Percentiles rank a stretch among this genome's conserved stretches.
phyloP scores from a whole-genome alignment of 1,140 invertebrate species.

The Argopecten irradians region DNA sequence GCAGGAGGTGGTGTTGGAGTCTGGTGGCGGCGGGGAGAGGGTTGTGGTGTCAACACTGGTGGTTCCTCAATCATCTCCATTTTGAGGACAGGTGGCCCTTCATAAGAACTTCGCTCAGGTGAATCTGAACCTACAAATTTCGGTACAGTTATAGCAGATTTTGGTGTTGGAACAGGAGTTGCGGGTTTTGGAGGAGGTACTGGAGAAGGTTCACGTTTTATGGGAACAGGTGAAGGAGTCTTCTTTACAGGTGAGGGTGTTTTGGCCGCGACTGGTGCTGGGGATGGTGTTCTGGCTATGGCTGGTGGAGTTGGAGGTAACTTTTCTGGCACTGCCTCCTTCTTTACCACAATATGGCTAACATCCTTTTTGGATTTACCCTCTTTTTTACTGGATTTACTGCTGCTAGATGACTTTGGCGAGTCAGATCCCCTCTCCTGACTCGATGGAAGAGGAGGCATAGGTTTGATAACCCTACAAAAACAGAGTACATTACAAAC shows the following conservation, averaged over 20 bases:
- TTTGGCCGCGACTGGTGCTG: slow-evolving; percentile 48
- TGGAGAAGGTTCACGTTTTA: slow-evolving; percentile 41
- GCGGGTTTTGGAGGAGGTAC: slow-evolving; percentile 36
- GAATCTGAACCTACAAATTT: neutral
- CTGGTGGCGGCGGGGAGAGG: slow-evolving; percentile 66
- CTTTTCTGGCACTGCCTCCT: slow-evolving; percentile 36
- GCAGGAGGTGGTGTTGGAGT: slow-evolving; percentile 58
- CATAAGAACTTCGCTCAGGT: neutral
- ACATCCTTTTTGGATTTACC: neutral
- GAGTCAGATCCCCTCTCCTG: slow-evolving; percentile 38
- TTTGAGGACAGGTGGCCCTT: neutral
- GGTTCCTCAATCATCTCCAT: slow-evolving; percentile 33
- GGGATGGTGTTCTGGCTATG: slow-evolving; percentile 40
- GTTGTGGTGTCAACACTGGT: slow-evolving; percentile 66
- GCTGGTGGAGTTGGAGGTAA: slow-evolving; percentile 63
- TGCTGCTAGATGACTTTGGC: slow-evolving; percentile 31
- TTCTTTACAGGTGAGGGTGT: slow-evolving; percentile 45
- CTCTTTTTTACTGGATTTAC: slow-evolving; percentile 39
- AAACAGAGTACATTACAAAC: too few relatives aligned
- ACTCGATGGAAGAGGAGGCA: slow-evolving; percentile 66
- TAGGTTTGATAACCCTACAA: slow-evolving; percentile 84
- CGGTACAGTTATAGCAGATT: neutral
- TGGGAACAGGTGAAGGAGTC: slow-evolving; percentile 27
- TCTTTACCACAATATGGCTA: neutral
- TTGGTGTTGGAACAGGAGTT: neutral